A percentile compares a stretch with the other conserved stretches of the same genome.
Evolutionary conservation across 1,140 invertebrate genomes (phyloP).

Genomic region (Anastatus disparis): DNA sequence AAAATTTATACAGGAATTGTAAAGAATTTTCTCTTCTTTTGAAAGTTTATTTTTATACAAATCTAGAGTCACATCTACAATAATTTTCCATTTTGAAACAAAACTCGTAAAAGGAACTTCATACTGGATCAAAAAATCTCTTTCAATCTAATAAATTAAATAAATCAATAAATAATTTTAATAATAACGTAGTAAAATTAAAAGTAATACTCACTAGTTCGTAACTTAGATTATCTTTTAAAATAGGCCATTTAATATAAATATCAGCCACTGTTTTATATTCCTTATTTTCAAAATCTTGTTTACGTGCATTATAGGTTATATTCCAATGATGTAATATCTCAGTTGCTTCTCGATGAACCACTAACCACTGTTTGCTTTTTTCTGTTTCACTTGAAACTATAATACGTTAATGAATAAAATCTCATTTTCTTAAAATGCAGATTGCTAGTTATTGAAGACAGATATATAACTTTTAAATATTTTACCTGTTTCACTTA

Average conservation of each 20-base stretch:
- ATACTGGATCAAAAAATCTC: background rate
- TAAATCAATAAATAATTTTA: too few species aligned
- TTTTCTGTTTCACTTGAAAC: background rate
- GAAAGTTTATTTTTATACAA: background rate
- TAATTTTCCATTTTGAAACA: background rate
- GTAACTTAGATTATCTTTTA: background rate
- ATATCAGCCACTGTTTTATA: too few species aligned
- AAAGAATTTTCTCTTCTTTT: background rate
- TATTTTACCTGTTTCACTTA: too few species aligned
- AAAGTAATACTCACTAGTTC: background rate
- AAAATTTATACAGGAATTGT: background rate
- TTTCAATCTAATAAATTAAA: conserved; percentile 9
- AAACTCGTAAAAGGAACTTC: background rate
- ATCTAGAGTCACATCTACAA: too few species aligned
- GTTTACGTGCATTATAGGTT: background rate
- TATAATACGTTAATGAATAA: too few species aligned
- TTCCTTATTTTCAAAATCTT: background rate
- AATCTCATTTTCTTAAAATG: too few species aligned
- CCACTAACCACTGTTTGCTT: background rate
- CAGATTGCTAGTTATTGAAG: too few species aligned
- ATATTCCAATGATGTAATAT: background rate
- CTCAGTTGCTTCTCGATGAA: background rate
- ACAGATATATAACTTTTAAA: too few species aligned
- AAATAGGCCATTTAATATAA: background rate
- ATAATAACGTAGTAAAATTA: too few species aligned